Evolutionary conservation across 2,113 vertebrate genomes (phyloP), one percentile per base, ranked within the genome.

Genomic region (Embiotoca jacksoni): DNA sequence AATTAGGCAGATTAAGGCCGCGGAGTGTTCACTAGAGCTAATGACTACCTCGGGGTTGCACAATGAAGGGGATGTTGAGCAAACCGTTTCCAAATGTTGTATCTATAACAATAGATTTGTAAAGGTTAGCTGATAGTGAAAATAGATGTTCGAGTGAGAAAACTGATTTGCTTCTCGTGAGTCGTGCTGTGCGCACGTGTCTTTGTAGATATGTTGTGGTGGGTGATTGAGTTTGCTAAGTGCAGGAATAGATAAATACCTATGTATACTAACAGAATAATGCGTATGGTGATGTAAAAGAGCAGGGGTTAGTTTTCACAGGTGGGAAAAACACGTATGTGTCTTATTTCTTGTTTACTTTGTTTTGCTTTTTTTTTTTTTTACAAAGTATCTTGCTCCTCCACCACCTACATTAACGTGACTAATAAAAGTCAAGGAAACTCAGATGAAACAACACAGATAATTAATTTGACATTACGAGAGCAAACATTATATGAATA

Each of bases 1-100:
- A 86, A 88, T 89, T 88, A 88, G 63, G 66, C 55, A 82, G 76
- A 82, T 88, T 82, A 86, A 78, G 72, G 73, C 44, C n/a, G 37
- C 23, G 9, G 16, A 80, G 57, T 54, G 58, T 50, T 84, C 74
- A 86, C 63, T 55, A 54, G 14, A 72, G 49, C 61, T 87, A 67
- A 85, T 78, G 74, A 63, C 52, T 46, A 50, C 39, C 36, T 67
- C 58, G 3, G 61, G 39, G 77, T 36, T 56, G 10, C 46, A 69
- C 14, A 63, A 32, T 50, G 49, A 60, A 77, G 33, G 14, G 9
- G 7, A 33, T 71, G 63, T 54, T 35, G 5, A 32, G 3, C 8
- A 63, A 72, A 63, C 3, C 11, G 32, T 68, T 81, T 73, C 3
- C 55, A 60, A 72, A 13, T 60, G 23, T 23, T 59, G 67, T 13